These are phyloP conservation scores for Astur gentilis DNA, from an alignment of 2,113 vertebrate genomes.

Conservation along the genomic window DNA sequence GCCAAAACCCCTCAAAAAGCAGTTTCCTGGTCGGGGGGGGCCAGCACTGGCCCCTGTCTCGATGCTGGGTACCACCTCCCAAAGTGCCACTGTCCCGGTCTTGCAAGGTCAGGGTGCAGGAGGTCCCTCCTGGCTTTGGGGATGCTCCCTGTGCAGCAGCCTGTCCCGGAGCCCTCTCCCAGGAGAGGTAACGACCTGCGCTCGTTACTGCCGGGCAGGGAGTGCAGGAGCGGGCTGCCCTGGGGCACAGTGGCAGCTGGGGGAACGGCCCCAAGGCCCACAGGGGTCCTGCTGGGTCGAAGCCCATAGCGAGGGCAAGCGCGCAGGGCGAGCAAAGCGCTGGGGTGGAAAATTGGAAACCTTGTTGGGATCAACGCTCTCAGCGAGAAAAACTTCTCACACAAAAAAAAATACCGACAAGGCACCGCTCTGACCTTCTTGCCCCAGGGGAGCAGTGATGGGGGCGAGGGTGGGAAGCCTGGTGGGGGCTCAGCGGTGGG, in stretches of 20 bases:
- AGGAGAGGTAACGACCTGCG: neutral
- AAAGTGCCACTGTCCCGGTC: fast-evolving
- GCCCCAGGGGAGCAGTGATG: fast-evolving
- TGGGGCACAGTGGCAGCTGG: neutral
- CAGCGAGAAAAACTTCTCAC: fast-evolving
- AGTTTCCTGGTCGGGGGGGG: neutral
- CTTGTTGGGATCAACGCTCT: neutral
- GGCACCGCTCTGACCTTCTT: neutral
- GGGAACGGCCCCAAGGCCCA: fast-evolving
- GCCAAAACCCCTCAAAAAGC: neutral
- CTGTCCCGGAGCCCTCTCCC: neutral
- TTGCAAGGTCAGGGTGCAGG: neutral
- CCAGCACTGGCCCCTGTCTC: neutral
- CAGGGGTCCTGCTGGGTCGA: neutral
- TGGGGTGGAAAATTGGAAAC: fast-evolving
- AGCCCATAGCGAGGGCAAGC: neutral
- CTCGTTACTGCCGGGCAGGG: neutral
- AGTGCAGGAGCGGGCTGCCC: neutral
- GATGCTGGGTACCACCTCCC: neutral
- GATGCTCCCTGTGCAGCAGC: neutral
- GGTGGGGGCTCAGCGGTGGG: neutral
- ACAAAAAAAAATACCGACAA: fast-evolving
- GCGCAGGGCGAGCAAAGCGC: too few relatives aligned
- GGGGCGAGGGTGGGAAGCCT: neutral
- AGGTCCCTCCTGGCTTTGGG: neutral